A percentile compares a stretch with the other conserved stretches of the same genome.
These are phyloP conservation scores for Cochlearius cochlearius DNA, from an alignment of 2,113 vertebrate genomes.

Conservation along the genomic window DNA sequence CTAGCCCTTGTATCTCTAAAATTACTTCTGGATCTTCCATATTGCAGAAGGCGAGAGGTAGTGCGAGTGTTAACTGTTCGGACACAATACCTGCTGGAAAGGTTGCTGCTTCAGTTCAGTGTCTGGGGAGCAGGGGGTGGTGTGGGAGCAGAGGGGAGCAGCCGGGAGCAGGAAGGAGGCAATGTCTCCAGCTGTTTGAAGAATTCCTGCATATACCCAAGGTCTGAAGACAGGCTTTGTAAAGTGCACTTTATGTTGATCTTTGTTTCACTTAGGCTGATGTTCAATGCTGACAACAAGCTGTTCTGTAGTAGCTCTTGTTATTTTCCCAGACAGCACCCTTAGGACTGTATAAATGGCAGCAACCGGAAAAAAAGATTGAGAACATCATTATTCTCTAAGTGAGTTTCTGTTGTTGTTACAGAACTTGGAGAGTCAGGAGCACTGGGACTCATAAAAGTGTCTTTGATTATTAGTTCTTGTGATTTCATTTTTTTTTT, in stretches of 20 bases:
- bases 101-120: background rate
- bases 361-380: conserved; percentile 4
- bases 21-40: background rate
- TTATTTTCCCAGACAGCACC: conserved; percentile 48
- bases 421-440: conserved; percentile 10
- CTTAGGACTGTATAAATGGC: conserved; percentile 26
- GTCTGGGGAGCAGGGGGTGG: background rate
- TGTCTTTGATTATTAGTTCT: conserved; percentile 52
- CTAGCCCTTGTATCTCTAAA: background rate
- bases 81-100: background rate
- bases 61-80: background rate
- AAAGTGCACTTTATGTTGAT: conserved; percentile 33
- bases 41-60: background rate
- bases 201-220: conserved; percentile 5
- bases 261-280: conserved; percentile 19
- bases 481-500: background rate
- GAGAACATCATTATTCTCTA: conserved; percentile 28
- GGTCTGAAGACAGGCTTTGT: conserved; percentile 5
- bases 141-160: background rate
- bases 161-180: background rate
- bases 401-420: conserved; percentile 33
- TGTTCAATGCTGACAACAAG: conserved; percentile 3
- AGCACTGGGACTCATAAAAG: conserved; percentile 28
- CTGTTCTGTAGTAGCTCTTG: conserved; percentile 17
- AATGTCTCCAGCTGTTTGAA: conserved; percentile 7